phyloP scores from a whole-genome alignment of 2,888 invertebrate genomes.

The Hirudinaria manillensis region DNA sequence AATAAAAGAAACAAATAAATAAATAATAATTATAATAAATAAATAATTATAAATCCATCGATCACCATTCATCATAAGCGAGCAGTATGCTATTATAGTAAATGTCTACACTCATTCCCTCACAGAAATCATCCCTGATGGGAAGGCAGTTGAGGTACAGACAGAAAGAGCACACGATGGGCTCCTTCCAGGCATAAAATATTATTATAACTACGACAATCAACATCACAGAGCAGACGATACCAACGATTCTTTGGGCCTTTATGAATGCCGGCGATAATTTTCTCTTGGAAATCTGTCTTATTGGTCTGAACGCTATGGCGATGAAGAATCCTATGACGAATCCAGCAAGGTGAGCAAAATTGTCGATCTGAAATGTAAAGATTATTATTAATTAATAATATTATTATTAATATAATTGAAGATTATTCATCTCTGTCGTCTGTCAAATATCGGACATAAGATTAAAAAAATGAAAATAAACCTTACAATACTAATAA shows the following conservation, averaged over 20 bases:
- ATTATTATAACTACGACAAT: slow-evolving; percentile 62
- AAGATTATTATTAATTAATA: not conserved
- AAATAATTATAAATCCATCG: not conserved
- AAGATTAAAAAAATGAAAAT: not conserved
- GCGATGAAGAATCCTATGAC: slow-evolving; percentile 85
- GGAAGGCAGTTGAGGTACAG: slow-evolving; percentile 84
- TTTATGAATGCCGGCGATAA: slow-evolving; percentile 12
- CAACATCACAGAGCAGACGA: slow-evolving; percentile 66
- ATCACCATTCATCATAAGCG: not conserved
- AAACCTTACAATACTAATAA: not conserved
- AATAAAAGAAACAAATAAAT: too few species aligned
- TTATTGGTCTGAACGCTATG: slow-evolving; percentile 86
- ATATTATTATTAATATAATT: too few species aligned
- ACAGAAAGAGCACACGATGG: slow-evolving; percentile 78
- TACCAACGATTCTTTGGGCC: slow-evolving; percentile 58
- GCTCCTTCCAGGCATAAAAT: slow-evolving; percentile 73
- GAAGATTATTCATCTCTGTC: not conserved
- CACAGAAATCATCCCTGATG: slow-evolving; percentile 77
- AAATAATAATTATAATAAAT: too few species aligned
- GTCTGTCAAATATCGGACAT: not conserved
- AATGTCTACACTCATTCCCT: slow-evolving; percentile 29
- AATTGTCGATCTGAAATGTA: slow-evolving; percentile 72
- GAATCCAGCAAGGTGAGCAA: slow-evolving; percentile 91
- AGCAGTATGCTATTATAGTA: slow-evolving; percentile 24
- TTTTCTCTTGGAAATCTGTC: slow-evolving; percentile 70